Evolutionary conservation across 2,888 invertebrate genomes (phyloP), one percentile per base, ranked within the genome.

Genomic region (Meghimatium bilineatum): DNA sequence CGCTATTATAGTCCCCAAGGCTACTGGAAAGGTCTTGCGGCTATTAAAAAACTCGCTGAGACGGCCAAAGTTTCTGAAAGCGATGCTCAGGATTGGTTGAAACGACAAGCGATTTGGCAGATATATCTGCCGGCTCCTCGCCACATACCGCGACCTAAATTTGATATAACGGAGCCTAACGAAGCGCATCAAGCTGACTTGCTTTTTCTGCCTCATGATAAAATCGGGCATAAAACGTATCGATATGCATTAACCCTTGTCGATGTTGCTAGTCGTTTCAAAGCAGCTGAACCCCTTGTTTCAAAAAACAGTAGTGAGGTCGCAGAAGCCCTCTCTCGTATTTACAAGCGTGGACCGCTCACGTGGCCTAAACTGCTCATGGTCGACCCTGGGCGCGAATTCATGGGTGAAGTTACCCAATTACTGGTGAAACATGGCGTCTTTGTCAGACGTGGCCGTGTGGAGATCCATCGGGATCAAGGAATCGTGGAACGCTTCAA

Each of bases 201-300:
- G 0, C n/a, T 32, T 14, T 66, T 29, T 20, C 32, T 66, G 32
- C 66, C 32, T 3, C 66, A 32, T 17, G 66, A 66, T 32, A 29
- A 32, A 66, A 32, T 66, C 1, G 20, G 23, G 6, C 32, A 29
- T 10, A 29, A 20, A 1, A 74, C 49, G 17, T 83, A 74, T 44
- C 79, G 79, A 60, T 83, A 83, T 34, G 74, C 79, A 26, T 34
- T 79, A 26, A 83, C 79, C 17, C 49, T 83, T 12, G 83, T 83
- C 26, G 79, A 83, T 36, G 49, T 79, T 8, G 83, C 79, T 26
- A 26, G 26, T 26, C 76, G 56, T 1, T 76, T 34, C 60, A 76
- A 76, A 26, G 76, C n/a, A 29, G 49, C 49, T n/a, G 72, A 74
- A 29, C 56, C 76, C 12, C 36, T 76, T 23, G 1, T 36, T 10